Evolutionary conservation across 2,888 invertebrate species (phyloP).

Genomic region (Dolomedes plantarius): DNA sequence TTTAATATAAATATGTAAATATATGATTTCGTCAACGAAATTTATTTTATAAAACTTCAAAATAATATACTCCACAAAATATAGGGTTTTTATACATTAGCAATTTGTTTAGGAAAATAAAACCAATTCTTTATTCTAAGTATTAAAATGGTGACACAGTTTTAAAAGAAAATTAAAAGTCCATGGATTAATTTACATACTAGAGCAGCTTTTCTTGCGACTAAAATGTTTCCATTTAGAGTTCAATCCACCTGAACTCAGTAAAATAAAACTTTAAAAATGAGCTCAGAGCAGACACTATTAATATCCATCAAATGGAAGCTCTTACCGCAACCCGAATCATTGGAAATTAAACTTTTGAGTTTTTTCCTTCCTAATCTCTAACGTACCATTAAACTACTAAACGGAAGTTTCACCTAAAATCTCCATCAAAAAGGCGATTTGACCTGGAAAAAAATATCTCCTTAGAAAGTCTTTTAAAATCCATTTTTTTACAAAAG

Average conservation of each 20-base stretch:
- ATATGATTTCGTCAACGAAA: too few relatives aligned
- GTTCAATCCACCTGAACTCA: not conserved
- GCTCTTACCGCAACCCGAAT: constrained; percentile 7
- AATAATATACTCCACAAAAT: too few relatives aligned
- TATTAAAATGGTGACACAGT: too few relatives aligned
- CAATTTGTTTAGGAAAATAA: too few relatives aligned
- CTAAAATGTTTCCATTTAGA: not conserved
- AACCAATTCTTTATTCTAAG: too few relatives aligned
- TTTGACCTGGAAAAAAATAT: constrained; percentile 26
- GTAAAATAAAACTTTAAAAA: not conserved
- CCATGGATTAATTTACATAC: not conserved
- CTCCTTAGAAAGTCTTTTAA: constrained; percentile 24
- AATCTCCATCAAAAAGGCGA: constrained; percentile 36
- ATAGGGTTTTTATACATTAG: too few relatives aligned
- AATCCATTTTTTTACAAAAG: constrained; percentile 41
- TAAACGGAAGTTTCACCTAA: constrained; percentile 33
- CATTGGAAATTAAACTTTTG: constrained; percentile 31
- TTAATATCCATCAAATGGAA: constrained; percentile 38
- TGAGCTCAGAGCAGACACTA: constrained; percentile 1
- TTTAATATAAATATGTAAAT: too few relatives aligned
- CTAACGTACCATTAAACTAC: constrained; percentile 44
- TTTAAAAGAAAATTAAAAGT: too few relatives aligned
- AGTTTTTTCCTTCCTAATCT: constrained; percentile 14
- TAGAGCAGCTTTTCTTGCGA: not conserved
- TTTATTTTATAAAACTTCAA: too few relatives aligned